A percentile compares a stretch with the other conserved stretches of the same genome.
Conservation (phyloP, 2,888 invertebrate genomes). For the Ariolimax columbianus region DNA sequence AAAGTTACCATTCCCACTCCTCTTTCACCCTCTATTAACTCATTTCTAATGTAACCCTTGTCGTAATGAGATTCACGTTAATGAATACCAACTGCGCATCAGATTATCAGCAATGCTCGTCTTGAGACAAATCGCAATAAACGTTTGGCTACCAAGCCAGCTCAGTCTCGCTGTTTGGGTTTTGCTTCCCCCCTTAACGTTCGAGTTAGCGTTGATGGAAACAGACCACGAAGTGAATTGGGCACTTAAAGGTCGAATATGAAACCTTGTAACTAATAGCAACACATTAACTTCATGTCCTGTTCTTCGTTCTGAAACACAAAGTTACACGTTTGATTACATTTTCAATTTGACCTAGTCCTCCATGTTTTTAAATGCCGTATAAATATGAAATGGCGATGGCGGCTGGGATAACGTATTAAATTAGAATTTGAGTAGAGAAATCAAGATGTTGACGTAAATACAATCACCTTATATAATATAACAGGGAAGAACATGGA, state of each 20-base stretch:
- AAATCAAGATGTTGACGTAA: no score
- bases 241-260: neutral
- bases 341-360: neutral
- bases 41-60: neutral
- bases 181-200: no score
- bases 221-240: neutral
- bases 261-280: no score
- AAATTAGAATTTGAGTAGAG: no score
- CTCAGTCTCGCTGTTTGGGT: no score
- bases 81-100: constrained; percentile 27
- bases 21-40: neutral
- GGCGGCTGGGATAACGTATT: neutral
- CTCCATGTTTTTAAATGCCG: neutral
- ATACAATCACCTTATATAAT: no score
- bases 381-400: neutral
- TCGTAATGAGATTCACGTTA: neutral
- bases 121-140: constrained; percentile 7
- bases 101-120: constrained; percentile 28
- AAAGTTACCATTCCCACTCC: constrained; percentile 31
- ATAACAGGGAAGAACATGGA: no score
- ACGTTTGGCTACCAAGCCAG: no score
- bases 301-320: no score
- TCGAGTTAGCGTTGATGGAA: neutral
- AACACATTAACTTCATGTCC: no score
- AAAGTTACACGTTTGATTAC: no score